These are phyloP conservation scores for Formica selysi DNA, from an alignment of 1,140 invertebrate species.

Conservation along the genomic window DNA sequence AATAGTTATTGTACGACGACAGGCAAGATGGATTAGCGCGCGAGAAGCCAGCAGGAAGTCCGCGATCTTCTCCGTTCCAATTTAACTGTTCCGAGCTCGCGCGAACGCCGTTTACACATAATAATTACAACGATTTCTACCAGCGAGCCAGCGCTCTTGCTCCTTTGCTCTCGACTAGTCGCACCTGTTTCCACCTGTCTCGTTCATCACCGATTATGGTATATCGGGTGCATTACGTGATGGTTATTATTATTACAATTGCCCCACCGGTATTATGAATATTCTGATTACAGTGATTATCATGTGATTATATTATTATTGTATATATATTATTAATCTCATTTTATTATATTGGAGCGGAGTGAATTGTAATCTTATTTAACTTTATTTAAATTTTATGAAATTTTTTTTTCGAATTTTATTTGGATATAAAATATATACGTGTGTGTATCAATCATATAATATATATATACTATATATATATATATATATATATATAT, in stretches of 20 bases:
- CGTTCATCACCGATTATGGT: slow-evolving; percentile 58
- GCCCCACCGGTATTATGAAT: slow-evolving; percentile 32
- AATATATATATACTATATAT: too few relatives aligned
- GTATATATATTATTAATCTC: slow-evolving; percentile 20
- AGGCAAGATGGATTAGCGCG: slow-evolving; percentile 62
- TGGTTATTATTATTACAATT: slow-evolving; percentile 53
- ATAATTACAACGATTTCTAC: slow-evolving; percentile 77
- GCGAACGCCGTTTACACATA: slow-evolving; percentile 75
- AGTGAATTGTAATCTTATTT: not conserved
- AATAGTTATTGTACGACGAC: slow-evolving; percentile 63
- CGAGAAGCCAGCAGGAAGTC: slow-evolving; percentile 72
- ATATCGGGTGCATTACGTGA: slow-evolving; percentile 50
- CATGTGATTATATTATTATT: slow-evolving; percentile 15
- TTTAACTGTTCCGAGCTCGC: slow-evolving; percentile 76
- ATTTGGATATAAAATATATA: too few relatives aligned
- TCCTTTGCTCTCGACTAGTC: slow-evolving; percentile 35
- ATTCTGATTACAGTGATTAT: slow-evolving; percentile 41
- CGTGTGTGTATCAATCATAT: too few relatives aligned
- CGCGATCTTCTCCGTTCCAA: slow-evolving; percentile 76
- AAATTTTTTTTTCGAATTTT: too few relatives aligned
- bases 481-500: too few relatives aligned
- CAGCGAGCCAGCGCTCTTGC: slow-evolving; percentile 17
- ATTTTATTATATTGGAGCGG: slow-evolving; percentile 3
- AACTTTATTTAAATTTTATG: not conserved
- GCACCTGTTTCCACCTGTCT: slow-evolving; percentile 54